Evolutionary conservation across 53 echinoderm and acorn worm species (phyloP).

Genomic region (Mesocentrotus franciscanus): DNA sequence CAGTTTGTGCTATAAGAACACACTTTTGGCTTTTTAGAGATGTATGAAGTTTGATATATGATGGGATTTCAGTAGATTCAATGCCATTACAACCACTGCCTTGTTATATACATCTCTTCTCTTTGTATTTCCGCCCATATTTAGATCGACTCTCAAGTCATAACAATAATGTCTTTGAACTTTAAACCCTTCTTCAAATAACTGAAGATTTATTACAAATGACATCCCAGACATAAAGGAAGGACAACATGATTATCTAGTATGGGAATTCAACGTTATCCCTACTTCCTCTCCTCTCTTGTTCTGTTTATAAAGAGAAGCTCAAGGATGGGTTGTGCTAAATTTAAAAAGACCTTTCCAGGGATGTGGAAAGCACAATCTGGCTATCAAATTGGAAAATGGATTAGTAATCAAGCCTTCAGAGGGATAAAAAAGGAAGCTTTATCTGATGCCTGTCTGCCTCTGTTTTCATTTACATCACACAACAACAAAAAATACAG

Average conservation of each 20-base stretch:
- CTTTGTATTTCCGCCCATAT: not conserved
- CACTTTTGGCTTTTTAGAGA: not conserved
- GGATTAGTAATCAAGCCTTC: conserved; percentile 17
- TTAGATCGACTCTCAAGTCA: not conserved
- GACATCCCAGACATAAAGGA: conserved; percentile 26
- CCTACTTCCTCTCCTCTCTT: conserved; percentile 45
- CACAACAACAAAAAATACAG: not conserved
- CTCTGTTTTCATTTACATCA: not conserved
- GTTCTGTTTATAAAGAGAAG: not conserved
- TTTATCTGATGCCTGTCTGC: not conserved
- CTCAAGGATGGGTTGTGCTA: not conserved
- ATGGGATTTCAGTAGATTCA: not conserved
- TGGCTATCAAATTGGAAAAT: conserved; percentile 22
- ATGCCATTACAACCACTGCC: not conserved
- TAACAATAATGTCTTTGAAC: not conserved
- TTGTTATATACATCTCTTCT: not conserved
- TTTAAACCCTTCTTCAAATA: not conserved
- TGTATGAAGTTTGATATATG: not conserved
- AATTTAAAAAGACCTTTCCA: conserved; percentile 20
- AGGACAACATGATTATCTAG: not conserved
- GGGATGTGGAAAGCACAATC: not conserved
- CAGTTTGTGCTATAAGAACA: not conserved
- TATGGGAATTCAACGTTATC: not conserved
- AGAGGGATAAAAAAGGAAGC: not conserved
- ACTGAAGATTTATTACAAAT: conserved; percentile 1